phyloP scores from a whole-genome alignment of 2,888 invertebrate species.

The Hydriomena furcata region DNA sequence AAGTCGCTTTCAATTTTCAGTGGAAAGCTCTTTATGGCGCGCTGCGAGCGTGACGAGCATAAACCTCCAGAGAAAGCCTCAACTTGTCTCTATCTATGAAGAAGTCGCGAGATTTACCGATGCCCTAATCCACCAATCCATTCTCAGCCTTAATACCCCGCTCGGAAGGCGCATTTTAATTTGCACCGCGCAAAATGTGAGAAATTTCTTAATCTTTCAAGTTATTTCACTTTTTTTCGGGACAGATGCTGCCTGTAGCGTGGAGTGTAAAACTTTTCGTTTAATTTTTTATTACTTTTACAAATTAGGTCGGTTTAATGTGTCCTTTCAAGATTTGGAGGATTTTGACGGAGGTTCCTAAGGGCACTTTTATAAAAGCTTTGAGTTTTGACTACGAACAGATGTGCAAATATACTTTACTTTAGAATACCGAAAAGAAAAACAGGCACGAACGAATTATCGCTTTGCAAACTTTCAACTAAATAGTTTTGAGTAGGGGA shows the following conservation, averaged over 20 bases:
- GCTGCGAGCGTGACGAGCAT: conserved; percentile 71
- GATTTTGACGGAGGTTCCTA: conserved; percentile 13
- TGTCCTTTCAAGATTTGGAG: conserved; percentile 25
- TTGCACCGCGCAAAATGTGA: conserved; percentile 24
- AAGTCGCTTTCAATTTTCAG: conserved; percentile 80
- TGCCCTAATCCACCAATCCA: conserved; percentile 40
- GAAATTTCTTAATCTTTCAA: conserved; percentile 51
- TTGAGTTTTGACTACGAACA: background rate
- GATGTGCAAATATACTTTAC: conserved; percentile 1
- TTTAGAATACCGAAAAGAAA: no score
- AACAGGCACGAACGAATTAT: no score
- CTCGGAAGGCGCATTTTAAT: conserved; percentile 31
- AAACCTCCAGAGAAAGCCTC: conserved; percentile 56
- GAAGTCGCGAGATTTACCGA: conserved; percentile 52
- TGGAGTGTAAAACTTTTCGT: conserved; percentile 54
- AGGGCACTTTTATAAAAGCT: background rate
- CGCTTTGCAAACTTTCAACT: conserved; percentile 1
- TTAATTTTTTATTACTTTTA: conserved; percentile 52
- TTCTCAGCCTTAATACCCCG: conserved; percentile 37
- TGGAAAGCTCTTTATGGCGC: conserved; percentile 73
- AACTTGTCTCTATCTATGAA: conserved; percentile 61
- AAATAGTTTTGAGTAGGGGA: no score
- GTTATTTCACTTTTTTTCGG: conserved; percentile 53
- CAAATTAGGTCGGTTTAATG: conserved; percentile 43
- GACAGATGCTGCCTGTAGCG: conserved; percentile 58